Conservation (phyloP, 53 echinoderm and acorn worm species). For the Temnopleurus reevesii region DNA sequence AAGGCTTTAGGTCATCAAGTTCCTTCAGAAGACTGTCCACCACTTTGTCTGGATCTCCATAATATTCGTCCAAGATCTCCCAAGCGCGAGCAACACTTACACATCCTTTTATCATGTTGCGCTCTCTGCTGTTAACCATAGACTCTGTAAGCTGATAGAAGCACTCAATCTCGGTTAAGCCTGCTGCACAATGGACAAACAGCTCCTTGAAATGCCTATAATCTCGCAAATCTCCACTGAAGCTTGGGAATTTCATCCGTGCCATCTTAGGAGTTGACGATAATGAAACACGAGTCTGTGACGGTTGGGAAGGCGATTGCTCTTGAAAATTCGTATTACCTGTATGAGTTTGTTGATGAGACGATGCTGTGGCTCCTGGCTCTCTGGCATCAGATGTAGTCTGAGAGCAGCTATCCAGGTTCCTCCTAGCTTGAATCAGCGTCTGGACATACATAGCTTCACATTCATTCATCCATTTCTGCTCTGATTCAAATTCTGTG, state of each 20-base stretch:
- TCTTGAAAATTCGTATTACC: neutral
- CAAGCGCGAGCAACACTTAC: slow-evolving; percentile 65
- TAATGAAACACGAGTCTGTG: neutral
- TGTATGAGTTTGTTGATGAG: neutral
- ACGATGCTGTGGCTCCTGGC: neutral
- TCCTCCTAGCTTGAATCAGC: slow-evolving; percentile 12
- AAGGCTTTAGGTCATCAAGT: slow-evolving; percentile 66
- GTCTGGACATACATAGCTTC: neutral
- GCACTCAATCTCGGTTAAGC: slow-evolving; percentile 74
- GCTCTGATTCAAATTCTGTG: neutral
- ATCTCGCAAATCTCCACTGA: slow-evolving; percentile 69
- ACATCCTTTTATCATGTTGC: slow-evolving; percentile 74
- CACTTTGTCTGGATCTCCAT: slow-evolving; percentile 69
- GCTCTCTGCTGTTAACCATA: slow-evolving; percentile 64
- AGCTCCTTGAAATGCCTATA: slow-evolving; percentile 63
- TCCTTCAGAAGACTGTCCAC: slow-evolving; percentile 79
- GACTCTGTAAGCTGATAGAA: slow-evolving; percentile 79
- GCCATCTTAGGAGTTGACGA: slow-evolving; percentile 62
- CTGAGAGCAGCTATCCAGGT: neutral
- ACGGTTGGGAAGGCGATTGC: no score
- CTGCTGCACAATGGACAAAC: slow-evolving; percentile 63
- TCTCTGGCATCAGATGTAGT: neutral
- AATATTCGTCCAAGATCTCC: slow-evolving; percentile 76
- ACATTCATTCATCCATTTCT: slow-evolving; percentile 25
- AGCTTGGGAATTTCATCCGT: slow-evolving; percentile 72